Percentiles rank a stretch among this genome's conserved stretches.
Evolutionary conservation across 2,888 invertebrate species (phyloP).

Genomic region (Thumatha senex): DNA sequence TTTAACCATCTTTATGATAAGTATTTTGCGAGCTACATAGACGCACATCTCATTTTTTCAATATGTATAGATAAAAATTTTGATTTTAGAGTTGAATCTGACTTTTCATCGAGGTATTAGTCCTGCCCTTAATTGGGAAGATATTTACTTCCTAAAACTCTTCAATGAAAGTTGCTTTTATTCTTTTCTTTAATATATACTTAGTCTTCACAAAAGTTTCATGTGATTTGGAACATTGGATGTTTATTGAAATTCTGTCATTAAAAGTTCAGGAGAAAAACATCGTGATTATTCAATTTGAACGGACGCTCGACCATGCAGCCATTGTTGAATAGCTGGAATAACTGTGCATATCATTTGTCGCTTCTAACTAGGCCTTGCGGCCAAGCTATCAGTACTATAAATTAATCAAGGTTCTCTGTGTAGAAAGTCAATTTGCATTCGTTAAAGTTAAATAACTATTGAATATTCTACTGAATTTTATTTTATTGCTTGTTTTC

Average conservation of each 20-base stretch:
- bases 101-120: no score
- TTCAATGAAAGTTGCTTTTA: no score
- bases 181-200: no score
- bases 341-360: conserved; percentile 4
- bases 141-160: no score
- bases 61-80: no score
- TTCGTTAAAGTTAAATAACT: conserved; percentile 17
- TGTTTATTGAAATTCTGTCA: neutral
- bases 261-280: no score
- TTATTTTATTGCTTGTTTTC: neutral
- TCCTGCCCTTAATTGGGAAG: no score
- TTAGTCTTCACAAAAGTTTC: neutral
- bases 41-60: no score
- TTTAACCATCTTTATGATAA: no score
- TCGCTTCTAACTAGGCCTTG: conserved; percentile 4
- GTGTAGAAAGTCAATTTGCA: conserved; percentile 36
- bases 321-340: conserved; percentile 15
- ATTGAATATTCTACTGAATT: neutral
- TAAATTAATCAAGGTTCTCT: conserved; percentile 24
- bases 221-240: neutral
- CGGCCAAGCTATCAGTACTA: conserved; percentile 4
- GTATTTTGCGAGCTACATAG: no score
- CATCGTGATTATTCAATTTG: conserved; percentile 25
- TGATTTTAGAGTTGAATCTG: no score
- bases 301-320: conserved; percentile 10